A percentile compares a stretch with the other conserved stretches of the same genome.
These are phyloP conservation scores for Drosophila emarginata DNA, from an alignment of 2,888 invertebrate genomes.

Conservation along the genomic window DNA sequence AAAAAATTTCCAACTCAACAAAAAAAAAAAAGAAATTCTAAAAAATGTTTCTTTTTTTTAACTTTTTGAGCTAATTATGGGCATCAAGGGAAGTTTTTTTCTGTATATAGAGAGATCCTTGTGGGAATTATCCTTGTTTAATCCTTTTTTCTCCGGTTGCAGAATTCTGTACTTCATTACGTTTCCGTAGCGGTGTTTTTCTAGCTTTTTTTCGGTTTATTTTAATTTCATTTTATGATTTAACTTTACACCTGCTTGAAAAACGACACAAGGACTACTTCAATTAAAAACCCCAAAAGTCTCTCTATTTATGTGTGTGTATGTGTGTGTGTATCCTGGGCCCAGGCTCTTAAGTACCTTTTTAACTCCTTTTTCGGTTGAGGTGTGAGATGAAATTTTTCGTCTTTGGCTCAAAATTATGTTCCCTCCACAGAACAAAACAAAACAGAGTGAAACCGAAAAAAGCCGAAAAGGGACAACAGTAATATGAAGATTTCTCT, in stretches of 20 bases:
- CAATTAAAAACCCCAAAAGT: conserved; percentile 73
- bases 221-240: conserved; percentile 81
- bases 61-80: conserved; percentile 74
- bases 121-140: conserved; percentile 48
- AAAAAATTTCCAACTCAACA: conserved; percentile 30
- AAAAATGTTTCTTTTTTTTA: conserved; percentile 42
- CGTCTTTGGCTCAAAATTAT: conserved; percentile 56
- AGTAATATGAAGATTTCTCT: conserved; percentile 61
- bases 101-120: conserved; percentile 27
- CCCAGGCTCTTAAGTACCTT: conserved; percentile 74
- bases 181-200: conserved; percentile 34
- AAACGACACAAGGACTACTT: conserved; percentile 59
- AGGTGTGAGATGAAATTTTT: conserved; percentile 57
- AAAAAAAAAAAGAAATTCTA: conserved; percentile 26
- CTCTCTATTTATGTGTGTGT: not conserved
- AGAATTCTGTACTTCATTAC: conserved; percentile 62
- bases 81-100: conserved; percentile 43
- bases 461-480: conserved; percentile 44
- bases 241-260: conserved; percentile 80
- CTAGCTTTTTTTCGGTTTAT: conserved; percentile 58
- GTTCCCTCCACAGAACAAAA: conserved; percentile 59
- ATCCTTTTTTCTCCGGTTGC: conserved; percentile 41
- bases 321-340: conserved; percentile 32
- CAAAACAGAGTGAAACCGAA: not conserved
- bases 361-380: conserved; percentile 43